A percentile compares a stretch with the other conserved stretches of the same genome.
These are phyloP conservation scores for Tragelaphus buxtoni DNA, from an alignment of 2,113 vertebrate species.

Conservation along the genomic window DNA sequence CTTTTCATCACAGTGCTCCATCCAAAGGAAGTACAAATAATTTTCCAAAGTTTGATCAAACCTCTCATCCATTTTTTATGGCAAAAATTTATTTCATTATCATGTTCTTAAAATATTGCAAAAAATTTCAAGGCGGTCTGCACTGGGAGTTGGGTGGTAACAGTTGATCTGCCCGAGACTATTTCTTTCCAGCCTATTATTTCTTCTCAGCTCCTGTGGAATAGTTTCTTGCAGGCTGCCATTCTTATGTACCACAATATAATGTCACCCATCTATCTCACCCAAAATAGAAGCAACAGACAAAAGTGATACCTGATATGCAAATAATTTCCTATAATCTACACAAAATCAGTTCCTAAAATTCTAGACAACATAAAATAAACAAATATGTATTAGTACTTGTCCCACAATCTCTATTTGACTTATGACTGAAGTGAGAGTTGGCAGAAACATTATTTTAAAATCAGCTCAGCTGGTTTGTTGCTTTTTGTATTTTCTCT, in stretches of 20 bases:
- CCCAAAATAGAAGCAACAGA: neutral
- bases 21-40: neutral
- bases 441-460: neutral
- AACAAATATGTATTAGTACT: neutral
- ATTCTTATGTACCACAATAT: neutral
- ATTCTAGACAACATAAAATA: neutral
- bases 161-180: neutral
- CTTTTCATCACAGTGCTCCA: neutral
- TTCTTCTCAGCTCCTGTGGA: neutral
- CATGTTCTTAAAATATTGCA: neutral
- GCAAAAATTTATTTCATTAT: neutral
- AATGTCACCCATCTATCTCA: neutral
- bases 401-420: neutral
- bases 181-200: neutral
- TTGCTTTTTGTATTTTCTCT: neutral
- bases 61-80: neutral
- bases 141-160: neutral
- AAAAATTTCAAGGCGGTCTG: neutral
- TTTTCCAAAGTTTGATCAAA: neutral
- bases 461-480: neutral
- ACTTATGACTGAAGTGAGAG: neutral
- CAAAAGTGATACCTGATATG: neutral
- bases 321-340: neutral
- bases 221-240: neutral
- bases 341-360: neutral